Base-by-base conservation (phyloP, 2,113 vertebrate species). In the Hippocampus mohnikei region DNA sequence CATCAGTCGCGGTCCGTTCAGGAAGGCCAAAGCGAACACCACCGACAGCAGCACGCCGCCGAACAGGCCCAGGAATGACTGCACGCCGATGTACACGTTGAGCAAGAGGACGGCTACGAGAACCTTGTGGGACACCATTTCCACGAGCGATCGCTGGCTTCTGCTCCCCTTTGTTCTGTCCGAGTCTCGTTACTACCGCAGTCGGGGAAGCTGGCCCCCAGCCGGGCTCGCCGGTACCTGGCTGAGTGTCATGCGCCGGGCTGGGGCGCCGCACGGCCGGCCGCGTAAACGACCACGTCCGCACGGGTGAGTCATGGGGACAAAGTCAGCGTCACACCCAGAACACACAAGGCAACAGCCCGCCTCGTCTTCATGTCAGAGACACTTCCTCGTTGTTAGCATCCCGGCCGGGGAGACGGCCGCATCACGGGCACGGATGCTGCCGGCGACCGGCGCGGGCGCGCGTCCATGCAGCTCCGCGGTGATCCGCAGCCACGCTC, bases 1-100 rank as follows among this genome's bases (percentile, higher is more conserved):
- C 87, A 96, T 90, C 72, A 96, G 90, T 80, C 94, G 89, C 73
- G 95, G 95, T 82, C 93, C 95, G 25, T 93, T 93, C 77, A 96
- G 71, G 82, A 93, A 94, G 66, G 94, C 94, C 94, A 95, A 95
- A 80, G 92, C 90, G 73, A 87, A 85, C 59, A 88, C 15, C 50
- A 71, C 75, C 16, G 88, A 88, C 64, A 91, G 69, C 72, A 90
- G 75, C 63, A 89, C 87, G 21, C 88, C 85, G 64, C 85, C 86
- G 81, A 89, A 89, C 21, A 91, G 76, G 80, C 86, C 88, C 25
- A 77, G 81, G 70, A 84, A 67, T 11, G 87, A 89, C 86, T 90
- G 90, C 78, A 90, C 86, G 72, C 88, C 85, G 70, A 89, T 79
- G 46, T 89, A 90, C 82, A 90, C 75, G 74, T 90, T 85, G 10